Base-by-base conservation (phyloP, 1,140 invertebrate species). In the Solenopsis invicta region DNA sequence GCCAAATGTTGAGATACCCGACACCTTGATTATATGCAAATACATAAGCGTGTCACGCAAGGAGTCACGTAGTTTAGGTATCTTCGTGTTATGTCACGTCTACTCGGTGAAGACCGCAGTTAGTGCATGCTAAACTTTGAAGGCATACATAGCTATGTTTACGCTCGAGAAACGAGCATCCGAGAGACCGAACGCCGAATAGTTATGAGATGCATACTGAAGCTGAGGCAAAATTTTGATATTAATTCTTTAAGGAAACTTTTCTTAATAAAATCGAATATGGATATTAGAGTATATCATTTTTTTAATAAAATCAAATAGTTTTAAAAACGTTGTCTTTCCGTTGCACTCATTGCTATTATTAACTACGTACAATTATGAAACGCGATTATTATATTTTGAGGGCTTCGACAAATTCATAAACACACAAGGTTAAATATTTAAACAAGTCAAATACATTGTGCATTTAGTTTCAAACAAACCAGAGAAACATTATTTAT, bases 101-200 rank as follows among this genome's bases (percentile, higher is more conserved):
- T 74, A 84, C 41, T 75, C 80, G 29, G 69, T 84, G 69, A 84
- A 75, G 80, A 75, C 80, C 80, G 69, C 69, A 84, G 80, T 84
- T 84, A 84, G 80, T 84, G 69, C 69, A 84, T 84, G 69, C 80
- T 84, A 84, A 84, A 84, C 80, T 84, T 84, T 61, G 80, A 61
- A 61, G 45, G 54, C 69, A 74, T 61, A 82, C 69, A 84, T 34
- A 71, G 69, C 54, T 84, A 82, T 82, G 80, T 84, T 84, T 84
- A 84, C 80, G 56, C 37, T 61, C 80, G 80, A 64, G 80, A 84
- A 84, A 75, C 80, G 80, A 84, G 69, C 69, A 74, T 56, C 69
- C 56, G 41, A 84, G 80, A 84, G 69, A 75, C 80, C 34, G n/a
- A 74, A 84, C 41, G 80, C 21, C 69, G 80, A 84, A 84, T 41